Conservation (phyloP, 2,113 vertebrate species). For the Rhinoptilus africanus region DNA sequence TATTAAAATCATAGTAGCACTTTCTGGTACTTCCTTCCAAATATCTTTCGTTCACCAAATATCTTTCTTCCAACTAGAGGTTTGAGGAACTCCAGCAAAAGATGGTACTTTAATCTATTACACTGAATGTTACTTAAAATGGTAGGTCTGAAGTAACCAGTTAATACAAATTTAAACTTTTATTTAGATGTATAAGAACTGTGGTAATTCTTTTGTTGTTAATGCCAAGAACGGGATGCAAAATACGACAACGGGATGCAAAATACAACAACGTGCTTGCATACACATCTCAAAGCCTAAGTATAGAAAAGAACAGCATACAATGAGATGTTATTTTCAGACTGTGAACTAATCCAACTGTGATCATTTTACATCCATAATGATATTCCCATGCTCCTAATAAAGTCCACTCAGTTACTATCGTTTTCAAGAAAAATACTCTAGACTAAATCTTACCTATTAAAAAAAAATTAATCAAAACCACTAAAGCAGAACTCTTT, state of each 20-base stretch:
- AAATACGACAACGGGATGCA: background rate
- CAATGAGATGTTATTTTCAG: background rate
- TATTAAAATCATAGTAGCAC: background rate
- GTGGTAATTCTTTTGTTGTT: background rate
- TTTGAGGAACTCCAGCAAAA: background rate
- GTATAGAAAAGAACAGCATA: background rate
- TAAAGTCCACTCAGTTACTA: background rate
- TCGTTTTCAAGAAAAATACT: background rate
- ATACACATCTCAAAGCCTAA: background rate
- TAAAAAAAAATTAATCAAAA: background rate
- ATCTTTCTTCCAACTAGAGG: background rate
- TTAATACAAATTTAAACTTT: background rate
- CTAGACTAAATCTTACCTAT: background rate
- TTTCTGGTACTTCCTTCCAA: background rate
- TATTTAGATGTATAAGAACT: background rate
- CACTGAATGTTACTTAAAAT: background rate
- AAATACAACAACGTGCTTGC: background rate
- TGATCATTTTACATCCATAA: background rate
- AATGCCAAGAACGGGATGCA: background rate
- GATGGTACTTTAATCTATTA: background rate
- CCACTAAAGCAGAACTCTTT: background rate
- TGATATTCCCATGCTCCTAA: background rate
- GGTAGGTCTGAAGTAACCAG: background rate
- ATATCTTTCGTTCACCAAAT: background rate
- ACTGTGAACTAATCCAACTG: background rate